Conservation (phyloP, 2,113 vertebrate species). For the Sinocyclocheilus anophthalmus region DNA sequence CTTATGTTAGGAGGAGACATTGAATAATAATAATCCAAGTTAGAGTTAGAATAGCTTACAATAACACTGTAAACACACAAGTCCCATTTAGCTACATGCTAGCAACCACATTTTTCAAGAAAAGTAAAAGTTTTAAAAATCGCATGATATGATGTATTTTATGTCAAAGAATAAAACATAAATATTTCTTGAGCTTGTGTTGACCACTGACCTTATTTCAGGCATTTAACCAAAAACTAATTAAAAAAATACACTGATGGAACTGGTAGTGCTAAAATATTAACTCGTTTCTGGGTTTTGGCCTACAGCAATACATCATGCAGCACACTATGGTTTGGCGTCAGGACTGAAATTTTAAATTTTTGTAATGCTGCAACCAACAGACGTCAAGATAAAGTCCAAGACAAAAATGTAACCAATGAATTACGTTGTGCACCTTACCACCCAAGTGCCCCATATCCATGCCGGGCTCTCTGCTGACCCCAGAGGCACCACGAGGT, state of each 20-base stretch:
- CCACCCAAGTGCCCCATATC: constrained; percentile 68
- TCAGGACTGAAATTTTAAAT: not conserved
- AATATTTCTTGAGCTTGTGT: not conserved
- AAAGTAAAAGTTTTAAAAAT: too few species aligned
- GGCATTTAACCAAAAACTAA: too few species aligned
- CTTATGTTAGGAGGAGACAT: constrained; percentile 51
- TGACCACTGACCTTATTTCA: not conserved
- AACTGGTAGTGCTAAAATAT: not conserved
- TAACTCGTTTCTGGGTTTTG: not conserved
- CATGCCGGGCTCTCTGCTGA: constrained; percentile 57
- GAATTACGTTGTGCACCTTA: not conserved
- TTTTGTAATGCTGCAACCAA: not conserved
- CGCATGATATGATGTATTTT: not conserved
- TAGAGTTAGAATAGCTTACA: too few species aligned
- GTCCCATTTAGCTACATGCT: too few species aligned
- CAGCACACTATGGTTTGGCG: not conserved
- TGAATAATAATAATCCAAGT: not conserved
- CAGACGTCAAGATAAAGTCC: not conserved
- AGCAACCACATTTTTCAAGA: too few species aligned
- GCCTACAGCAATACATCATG: not conserved
- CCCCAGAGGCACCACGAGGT: constrained; percentile 51
- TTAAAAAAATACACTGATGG: not conserved
- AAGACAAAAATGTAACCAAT: too few species aligned
- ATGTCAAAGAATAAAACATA: not conserved
- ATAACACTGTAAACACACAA: too few species aligned